Evolutionary conservation across 2,113 vertebrate genomes (phyloP), one percentile per base, ranked within the genome.

Genomic region (Brienomyrus longianalis): DNA sequence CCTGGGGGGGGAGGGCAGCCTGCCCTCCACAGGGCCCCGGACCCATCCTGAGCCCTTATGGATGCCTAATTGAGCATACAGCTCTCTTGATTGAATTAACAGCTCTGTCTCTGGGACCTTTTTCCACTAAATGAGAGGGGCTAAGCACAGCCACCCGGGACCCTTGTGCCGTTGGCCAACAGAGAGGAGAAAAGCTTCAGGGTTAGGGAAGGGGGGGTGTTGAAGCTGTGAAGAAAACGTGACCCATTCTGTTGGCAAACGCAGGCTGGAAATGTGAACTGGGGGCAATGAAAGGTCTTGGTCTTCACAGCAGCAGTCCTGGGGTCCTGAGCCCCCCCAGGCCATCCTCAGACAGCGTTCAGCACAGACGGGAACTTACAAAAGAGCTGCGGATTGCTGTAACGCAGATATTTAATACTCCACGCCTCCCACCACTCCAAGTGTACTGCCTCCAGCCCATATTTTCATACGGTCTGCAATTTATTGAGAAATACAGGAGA

Each of bases 21-120:
- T 94, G 93, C 93, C 94, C 95, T 95, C 94, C 27, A 3, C 94
- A 47, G 94, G 93, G 93, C 93, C 94, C 94, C 93, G 13, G 89
- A 92, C 94, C 93, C 94, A 91, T 94, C 93, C 94, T 91, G 93
- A 92, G 94, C 93, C 95, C 95, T 96, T 96, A 94, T 96, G 94
- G 94, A 92, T 95, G 95, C 94, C 93, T 96, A 96, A 96, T 96
- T 96, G 95, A 96, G 96, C 96, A 95, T 95, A 94, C 92, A 77
- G 88, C 94, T 92, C 93, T 92, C 54, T 93, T 96, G 95, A 96
- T 96, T 96, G 95, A 96, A 96, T 96, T 96, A 96, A 96, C 96
- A 96, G 94, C 95, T 95, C 95, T 90, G 94, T 94, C 94, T 93
- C 94, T 90, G 94, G 94, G 95, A 96, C 94, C 95, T 91, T 95